Base-by-base conservation (phyloP, 1,140 invertebrate genomes). In the Drosophila willistoni region DNA sequence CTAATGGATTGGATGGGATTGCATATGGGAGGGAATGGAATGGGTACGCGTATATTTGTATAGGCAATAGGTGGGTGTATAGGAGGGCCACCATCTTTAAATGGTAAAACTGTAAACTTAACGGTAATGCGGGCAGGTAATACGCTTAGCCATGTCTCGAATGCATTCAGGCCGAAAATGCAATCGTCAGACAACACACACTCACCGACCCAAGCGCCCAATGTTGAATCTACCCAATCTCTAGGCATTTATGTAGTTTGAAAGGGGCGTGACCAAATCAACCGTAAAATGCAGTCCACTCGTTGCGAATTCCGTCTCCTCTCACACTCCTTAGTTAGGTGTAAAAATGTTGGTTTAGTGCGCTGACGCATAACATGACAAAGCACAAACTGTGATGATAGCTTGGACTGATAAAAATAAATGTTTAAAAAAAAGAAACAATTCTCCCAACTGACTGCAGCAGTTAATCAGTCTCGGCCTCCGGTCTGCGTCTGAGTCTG, bases 331-430 rank as follows among this genome's bases (percentile, higher is more conserved):
- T 39, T 67, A 73, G 57, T 78, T 78, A 89, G 84, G 84, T 89
- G 84, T 89, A 90, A 89, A 89, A 89, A 89, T 89, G 84, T 84
- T 81, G 81, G 84, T 78, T 89, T 89, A 89, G 85, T 84, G 74
- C 84, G 74, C 64, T 89, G 85, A 89, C 81, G 84, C 84, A 90
- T 89, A 73, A 78, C 51, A 55, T 57, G 69, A 68, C 61, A 81
- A 72, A 83, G 73, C 65, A 68, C 64, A 80, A 64, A 69, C 69
- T 57, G 73, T 69, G 80, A 80, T 74, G 82, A 74, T 59, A 12
- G 56, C 51, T 59, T 22, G n/a, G 19, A 51, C 67, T 80, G 81
- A 85, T 85, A 85, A 77, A 76, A 69, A 3, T 25, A 42, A 63
- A 60, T 57, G 17, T 9, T 19, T 1, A 22, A 22, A 51, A 51